A percentile compares a stretch with the other conserved stretches of the same genome.
Conservation (phyloP, 2,888 invertebrate genomes). For the Drosophila maculinotata region DNA sequence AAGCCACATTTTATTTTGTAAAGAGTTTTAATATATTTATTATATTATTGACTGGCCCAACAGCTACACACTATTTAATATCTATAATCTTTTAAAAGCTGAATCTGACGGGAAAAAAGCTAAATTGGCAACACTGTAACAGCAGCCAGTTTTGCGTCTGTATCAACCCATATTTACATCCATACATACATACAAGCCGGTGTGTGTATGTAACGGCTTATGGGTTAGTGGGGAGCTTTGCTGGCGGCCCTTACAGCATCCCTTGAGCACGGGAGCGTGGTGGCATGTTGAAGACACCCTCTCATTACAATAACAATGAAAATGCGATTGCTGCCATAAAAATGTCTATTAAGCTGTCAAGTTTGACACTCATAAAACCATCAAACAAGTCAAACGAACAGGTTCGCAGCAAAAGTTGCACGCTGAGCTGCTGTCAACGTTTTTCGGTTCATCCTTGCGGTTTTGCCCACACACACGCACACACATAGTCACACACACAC, state of each 20-base stretch:
- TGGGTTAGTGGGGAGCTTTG: conserved; percentile 15
- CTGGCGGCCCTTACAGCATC: conserved; percentile 41
- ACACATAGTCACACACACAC: conserved; percentile 13
- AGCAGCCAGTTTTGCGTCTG: conserved; percentile 16
- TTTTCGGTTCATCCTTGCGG: conserved; percentile 60
- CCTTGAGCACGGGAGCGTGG: conserved; percentile 15
- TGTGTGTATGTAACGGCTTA: background rate
- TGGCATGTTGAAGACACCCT: conserved; percentile 23
- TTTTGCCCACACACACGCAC: conserved; percentile 23
- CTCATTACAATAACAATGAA: conserved; percentile 60
- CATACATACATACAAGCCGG: conserved; percentile 1
- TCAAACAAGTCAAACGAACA: conserved; percentile 83
- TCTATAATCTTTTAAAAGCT: too few species aligned
- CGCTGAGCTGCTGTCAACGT: conserved; percentile 63
- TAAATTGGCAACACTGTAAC: background rate
- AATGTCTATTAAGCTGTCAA: conserved; percentile 82
- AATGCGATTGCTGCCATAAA: conserved; percentile 69
- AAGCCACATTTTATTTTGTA: too few species aligned
- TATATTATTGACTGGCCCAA: too few species aligned
- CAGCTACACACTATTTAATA: too few species aligned
- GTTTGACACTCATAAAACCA: conserved; percentile 83
- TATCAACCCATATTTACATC: background rate
- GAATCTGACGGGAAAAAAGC: background rate
- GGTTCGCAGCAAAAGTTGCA: conserved; percentile 72
- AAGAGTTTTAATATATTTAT: too few species aligned